These are phyloP conservation scores for Syrista parreyssii DNA, from an alignment of 2,888 invertebrate genomes.

Conservation along the genomic window DNA sequence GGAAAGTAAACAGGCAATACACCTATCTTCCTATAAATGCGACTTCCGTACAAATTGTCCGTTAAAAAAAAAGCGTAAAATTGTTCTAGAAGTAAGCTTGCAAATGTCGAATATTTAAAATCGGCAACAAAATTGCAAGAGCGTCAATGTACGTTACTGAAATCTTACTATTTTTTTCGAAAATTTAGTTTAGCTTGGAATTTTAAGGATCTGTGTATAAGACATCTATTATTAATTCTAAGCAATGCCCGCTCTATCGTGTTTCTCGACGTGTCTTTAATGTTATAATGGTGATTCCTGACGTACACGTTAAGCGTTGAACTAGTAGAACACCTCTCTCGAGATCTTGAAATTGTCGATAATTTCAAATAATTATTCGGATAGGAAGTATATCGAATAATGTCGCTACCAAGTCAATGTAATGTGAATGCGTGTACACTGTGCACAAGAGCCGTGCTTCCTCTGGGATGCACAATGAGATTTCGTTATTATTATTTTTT, in stretches of 20 bases:
- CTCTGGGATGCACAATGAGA: background rate
- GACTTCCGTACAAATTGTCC: background rate
- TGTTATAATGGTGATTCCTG: background rate
- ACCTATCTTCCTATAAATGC: background rate
- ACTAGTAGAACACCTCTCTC: background rate
- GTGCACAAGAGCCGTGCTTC: background rate
- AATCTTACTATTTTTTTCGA: background rate
- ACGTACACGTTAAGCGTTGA: background rate
- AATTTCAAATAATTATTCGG: background rate
- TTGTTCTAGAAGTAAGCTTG: background rate
- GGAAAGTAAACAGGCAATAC: background rate
- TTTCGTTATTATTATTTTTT: conserved; percentile 3
- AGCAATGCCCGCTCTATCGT: background rate
- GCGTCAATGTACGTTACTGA: background rate
- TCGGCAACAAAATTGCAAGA: background rate
- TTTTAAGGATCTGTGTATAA: background rate
- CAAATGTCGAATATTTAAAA: background rate
- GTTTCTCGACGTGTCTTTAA: background rate
- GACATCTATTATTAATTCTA: background rate
- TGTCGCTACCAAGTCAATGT: background rate
- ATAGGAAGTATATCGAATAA: background rate
- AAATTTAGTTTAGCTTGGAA: background rate
- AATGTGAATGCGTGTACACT: background rate
- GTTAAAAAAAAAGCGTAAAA: background rate
- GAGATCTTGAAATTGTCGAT: background rate